Base-by-base conservation (phyloP, 2,888 invertebrate genomes). In the Notodonta dromedarius region DNA sequence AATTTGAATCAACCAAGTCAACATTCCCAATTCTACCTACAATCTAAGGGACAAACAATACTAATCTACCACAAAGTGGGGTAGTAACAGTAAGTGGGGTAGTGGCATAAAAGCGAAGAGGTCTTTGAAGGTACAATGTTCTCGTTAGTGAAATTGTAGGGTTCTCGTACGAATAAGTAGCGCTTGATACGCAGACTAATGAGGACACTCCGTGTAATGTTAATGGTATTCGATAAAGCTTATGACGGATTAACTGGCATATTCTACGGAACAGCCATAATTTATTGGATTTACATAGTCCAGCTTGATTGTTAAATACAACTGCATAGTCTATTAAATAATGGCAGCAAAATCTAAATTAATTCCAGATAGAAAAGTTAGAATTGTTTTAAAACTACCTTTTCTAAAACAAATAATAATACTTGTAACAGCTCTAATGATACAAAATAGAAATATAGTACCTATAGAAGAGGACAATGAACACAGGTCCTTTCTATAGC, bases 141-240 rank as follows among this genome's bases (percentile, higher is more conserved):
- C 67, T 71, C 69, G 68, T 73, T 70, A 76, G 75, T 70, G 69
- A 70, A 76, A 78, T 74, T 71, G 71, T 67, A 39, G 59, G 66
- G 77, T 66, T 60, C 51, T 58, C 73, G 63, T 62, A 61, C 72
- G 62, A 66, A 67, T 61, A 61, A 65, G 56, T 63, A 61, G 51
- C 62, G 62, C 58, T 69, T 69, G 5, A 12, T 32, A 32, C 13
- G 54, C 35, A n/a, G 13, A 39, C 54, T 54, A 39, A 39, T 54
- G 9, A 39, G 7, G 13, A n/a, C 39, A 39, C 12, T 14, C 35
- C n/a, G 5, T 8, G 2, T 32, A 35, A 39, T 14, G 8, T 39
- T 39, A 54, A 39, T n/a, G 4, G 54, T 8, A 13, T 39, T 54
- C 1, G 39, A 39, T 54, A 39, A 54, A 39, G 39, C n/a, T 39